Evolutionary conservation across 2,888 invertebrate species (phyloP), one percentile per base, ranked within the genome.

Genomic region (Drosophila cyrtoloma): DNA sequence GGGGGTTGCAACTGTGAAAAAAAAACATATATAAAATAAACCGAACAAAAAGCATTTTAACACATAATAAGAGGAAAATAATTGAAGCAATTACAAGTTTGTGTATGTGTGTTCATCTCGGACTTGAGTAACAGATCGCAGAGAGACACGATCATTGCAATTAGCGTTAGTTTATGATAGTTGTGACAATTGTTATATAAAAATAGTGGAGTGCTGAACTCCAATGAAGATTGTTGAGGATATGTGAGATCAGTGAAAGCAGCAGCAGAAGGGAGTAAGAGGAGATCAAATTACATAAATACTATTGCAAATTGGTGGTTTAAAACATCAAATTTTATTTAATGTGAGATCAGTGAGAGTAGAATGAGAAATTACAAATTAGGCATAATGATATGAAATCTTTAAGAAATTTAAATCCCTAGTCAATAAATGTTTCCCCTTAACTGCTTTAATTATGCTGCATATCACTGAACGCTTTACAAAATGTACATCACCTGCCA

Each of bases 31-130:
- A 26, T 35, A 26, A 59, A 65, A 58, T 62, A 77, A 64, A 55
- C 77, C 71, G 85, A 77, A 81, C 90, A 90, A 86, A 86, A 86
- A 83, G 80, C 84, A 79, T 76, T 89, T 87, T 86, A 89, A 78
- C 90, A 84, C 87, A 89, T 89, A 86, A 86, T 88, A 88, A 88
- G 91, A 85, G 81, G 77, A 88, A 88, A 87, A 87, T 88, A 91
- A 88, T 88, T 88, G 87, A 89, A 80, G 88, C 91, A 89, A 91
- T 88, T 91, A 88, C 74, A 30, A 39, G 60, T 53, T 42, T 47
- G 53, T 33, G 44, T 35, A n/a, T 28, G 51, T 26, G 19, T 63
- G 39, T 47, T 42, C 35, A 57, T 57, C 69, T 53, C 42, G 10
- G 26, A 60, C 61, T 67, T 68, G 64, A 75, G 75, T 71, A 64